Percentiles rank a stretch among this genome's conserved stretches.
Conservation (phyloP, 2,113 vertebrate species). For the Silurus glanis region DNA sequence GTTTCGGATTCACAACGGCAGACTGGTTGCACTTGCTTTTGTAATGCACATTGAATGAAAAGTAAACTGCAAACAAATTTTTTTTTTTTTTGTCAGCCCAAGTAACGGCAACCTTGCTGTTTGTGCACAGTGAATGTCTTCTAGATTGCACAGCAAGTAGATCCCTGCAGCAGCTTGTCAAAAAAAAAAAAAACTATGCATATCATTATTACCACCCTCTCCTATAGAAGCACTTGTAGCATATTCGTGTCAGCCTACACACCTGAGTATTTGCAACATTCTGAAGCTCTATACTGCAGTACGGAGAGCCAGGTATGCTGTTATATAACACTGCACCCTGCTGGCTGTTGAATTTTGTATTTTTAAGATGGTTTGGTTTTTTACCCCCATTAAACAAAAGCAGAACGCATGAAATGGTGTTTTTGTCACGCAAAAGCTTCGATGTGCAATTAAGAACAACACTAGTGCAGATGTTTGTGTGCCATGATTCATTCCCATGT, state of each 20-base stretch:
- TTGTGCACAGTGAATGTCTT: not conserved
- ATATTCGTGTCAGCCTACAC: conserved; percentile 18
- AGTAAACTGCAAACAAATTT: not conserved
- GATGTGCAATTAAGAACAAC: conserved; percentile 10
- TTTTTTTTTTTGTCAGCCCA: not conserved
- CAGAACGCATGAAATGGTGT: not conserved
- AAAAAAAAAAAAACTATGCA: not conserved
- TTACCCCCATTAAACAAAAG: not conserved
- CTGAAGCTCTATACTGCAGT: not conserved
- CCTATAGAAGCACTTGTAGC: not conserved
- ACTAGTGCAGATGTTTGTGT: conserved; percentile 15
- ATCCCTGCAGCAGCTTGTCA: conserved; percentile 18
- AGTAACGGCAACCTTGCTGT: not conserved
- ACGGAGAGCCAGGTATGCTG: not conserved
- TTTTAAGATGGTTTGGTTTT: not conserved
- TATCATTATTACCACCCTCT: not conserved
- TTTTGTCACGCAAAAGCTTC: not conserved
- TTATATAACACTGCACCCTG: not conserved
- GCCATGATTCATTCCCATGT: not conserved
- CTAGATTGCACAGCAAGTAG: not conserved
- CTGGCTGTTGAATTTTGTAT: not conserved
- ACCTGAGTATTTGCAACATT: conserved; percentile 25
- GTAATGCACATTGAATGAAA: not conserved
- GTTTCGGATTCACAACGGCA: not conserved
- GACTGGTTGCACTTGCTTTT: not conserved